Percentiles rank a stretch among this genome's conserved stretches.
Evolutionary conservation across 1,140 invertebrate species (phyloP).

Genomic region (Atta cephalotes): DNA sequence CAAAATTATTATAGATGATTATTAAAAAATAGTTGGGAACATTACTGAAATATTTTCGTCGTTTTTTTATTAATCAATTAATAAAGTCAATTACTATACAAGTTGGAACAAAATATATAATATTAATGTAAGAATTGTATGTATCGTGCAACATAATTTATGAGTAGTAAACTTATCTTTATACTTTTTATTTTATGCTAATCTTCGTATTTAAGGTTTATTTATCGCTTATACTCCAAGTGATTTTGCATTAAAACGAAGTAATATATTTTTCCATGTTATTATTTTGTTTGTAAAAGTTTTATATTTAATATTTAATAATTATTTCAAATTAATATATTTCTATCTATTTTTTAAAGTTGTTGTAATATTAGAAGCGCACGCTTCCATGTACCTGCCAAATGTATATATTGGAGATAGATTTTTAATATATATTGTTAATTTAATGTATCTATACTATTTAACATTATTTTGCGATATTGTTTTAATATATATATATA

Average conservation of each 20-base stretch:
- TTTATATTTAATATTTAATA: conserved; percentile 45
- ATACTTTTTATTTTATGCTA: not conserved
- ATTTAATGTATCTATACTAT: conserved; percentile 12
- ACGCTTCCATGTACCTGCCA: conserved; percentile 83
- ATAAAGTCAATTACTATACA: not conserved
- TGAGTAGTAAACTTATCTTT: conserved; percentile 13
- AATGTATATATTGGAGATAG: conserved; percentile 76
- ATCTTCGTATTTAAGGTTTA: not conserved
- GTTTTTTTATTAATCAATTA: not conserved
- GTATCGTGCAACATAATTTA: not conserved
- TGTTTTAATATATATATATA: conserved; percentile 54
- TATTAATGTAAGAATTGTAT: not conserved
- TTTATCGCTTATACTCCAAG: conserved; percentile 14
- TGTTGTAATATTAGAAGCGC: conserved; percentile 75
- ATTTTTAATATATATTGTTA: conserved; percentile 70
- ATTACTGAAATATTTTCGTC: not conserved
- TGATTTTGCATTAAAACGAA: conserved; percentile 30
- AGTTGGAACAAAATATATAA: not conserved
- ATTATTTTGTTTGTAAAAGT: conserved; percentile 56
- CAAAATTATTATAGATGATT: not conserved
- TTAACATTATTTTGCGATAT: conserved; percentile 22
- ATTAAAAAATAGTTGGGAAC: not conserved
- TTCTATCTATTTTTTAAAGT: conserved; percentile 52
- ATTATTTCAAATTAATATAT: conserved; percentile 65
- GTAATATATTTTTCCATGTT: conserved; percentile 41